A percentile compares a stretch with the other conserved stretches of the same genome.
Conservation (phyloP, 1,140 invertebrate genomes). For the Chionoecetes opilio region DNA sequence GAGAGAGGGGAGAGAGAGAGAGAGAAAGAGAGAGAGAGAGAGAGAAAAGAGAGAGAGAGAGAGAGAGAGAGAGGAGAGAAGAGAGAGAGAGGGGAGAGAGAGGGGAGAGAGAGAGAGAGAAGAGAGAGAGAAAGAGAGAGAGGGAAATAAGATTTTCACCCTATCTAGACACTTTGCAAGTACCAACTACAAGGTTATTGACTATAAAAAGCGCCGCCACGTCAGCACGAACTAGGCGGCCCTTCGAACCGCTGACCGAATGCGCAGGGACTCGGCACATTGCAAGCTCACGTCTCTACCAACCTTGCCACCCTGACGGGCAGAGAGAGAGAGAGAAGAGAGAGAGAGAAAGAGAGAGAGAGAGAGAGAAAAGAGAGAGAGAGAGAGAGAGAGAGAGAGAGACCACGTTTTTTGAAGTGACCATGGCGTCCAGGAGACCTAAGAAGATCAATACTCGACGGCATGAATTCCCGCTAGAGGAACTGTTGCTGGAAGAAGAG, state of each 20-base stretch:
- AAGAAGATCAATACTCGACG: neutral
- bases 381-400: constrained; percentile 27
- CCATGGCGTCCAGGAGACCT: constrained; percentile 9
- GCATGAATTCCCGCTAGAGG: neutral
- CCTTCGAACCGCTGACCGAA: no score
- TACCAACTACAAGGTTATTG: no score
- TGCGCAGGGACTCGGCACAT: no score
- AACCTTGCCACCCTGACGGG: no score
- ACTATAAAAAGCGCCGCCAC: no score
- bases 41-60: neutral
- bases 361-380: constrained; percentile 5
- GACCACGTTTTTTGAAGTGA: constrained; percentile 17
- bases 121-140: neutral
- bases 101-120: no score
- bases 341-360: no score
- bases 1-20: neutral
- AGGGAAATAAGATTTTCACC: no score
- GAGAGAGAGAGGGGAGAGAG: neutral
- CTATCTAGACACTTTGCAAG: no score
- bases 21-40: constrained; percentile 25
- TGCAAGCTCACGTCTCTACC: no score
- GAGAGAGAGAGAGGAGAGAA: neutral
- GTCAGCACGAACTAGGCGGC: no score
- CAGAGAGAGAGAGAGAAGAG: neutral
- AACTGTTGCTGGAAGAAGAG: neutral